Evolutionary conservation across 92 coral and sea anemone genomes (phyloP), one percentile per base, ranked within the genome.

Genomic region (Bergia puertoricense): DNA sequence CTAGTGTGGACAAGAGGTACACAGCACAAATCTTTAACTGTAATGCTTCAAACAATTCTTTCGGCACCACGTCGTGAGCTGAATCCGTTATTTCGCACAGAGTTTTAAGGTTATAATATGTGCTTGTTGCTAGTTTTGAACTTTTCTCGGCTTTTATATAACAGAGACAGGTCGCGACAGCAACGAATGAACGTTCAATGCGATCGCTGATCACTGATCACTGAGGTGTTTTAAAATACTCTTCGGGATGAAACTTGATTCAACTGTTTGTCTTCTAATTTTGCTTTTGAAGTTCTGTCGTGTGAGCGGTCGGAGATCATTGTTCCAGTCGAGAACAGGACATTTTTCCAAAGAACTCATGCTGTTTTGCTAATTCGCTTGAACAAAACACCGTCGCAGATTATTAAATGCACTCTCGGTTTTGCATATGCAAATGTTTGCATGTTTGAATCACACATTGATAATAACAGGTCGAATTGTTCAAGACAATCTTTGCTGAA

Each of bases 271-370:
- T 37, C 74, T 36, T 6, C 38, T 68, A 68, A 68, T 5, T 68
- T 68, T 68, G 22, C 74, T 68, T 68, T n/a, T 68, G 39, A 68
- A 68, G 36, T 68, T 68, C 74, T 68, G 23, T 68, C 74, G 74
- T n/a, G 74, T 68, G 74, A 68, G 22, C 74, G 74, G 74, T 68
- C 74, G 74, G 74, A 6, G 74, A 68, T 68, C 74, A 8, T 68
- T 68, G 74, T 68, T 68, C 74, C 22, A 22, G 30, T 68, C 38
- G 22, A 68, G 22, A 16, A 22, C 74, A 68, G 13, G 74, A 68
- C 74, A 68, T 68, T 68, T 67, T 68, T 54, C 74, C 74, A 68
- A 68, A 22, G 74, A 6, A 68, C 74, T 68, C 74, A 0, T 68
- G 38, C 74, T 68, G 74, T 68, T 68, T 68, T 68, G 74, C 22